Conservation (phyloP, 2,888 invertebrate genomes). For the Lithodes maja region DNA sequence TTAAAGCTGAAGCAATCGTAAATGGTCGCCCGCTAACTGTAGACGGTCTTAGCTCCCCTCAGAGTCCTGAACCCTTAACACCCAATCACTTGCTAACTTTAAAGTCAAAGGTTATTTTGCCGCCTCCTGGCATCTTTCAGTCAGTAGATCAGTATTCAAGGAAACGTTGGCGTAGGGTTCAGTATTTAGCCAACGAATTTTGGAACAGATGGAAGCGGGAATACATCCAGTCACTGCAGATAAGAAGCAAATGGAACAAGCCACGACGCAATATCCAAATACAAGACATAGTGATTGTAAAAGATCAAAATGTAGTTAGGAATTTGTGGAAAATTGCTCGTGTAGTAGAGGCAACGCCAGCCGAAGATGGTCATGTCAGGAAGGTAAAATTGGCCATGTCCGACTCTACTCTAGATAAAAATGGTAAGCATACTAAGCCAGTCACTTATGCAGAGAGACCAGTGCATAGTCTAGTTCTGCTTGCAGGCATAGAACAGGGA, state of each 20-base stretch:
- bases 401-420: neutral
- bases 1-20: conserved; percentile 28
- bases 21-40: conserved; percentile 17
- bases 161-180: neutral
- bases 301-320: neutral
- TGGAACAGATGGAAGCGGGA: neutral
- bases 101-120: neutral
- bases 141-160: neutral
- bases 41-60: neutral
- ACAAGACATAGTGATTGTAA: neutral
- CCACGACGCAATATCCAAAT: neutral
- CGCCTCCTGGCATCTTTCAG: neutral
- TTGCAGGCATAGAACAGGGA: too few species aligned
- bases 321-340: neutral
- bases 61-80: conserved; percentile 25
- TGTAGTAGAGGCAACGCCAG: neutral
- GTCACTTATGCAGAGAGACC: too few species aligned
- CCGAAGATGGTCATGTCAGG: neutral
- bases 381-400: neutral
- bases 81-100: conserved; percentile 23
- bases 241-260: too few species aligned
- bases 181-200: neutral
- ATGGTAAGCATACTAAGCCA: too few species aligned
- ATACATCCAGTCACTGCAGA: neutral
- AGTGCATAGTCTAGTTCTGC: too few species aligned